A percentile compares a stretch with the other conserved stretches of the same genome.
Conservation (phyloP, 2,797 vertebrate genomes). For the Acipenser ruthenus region DNA sequence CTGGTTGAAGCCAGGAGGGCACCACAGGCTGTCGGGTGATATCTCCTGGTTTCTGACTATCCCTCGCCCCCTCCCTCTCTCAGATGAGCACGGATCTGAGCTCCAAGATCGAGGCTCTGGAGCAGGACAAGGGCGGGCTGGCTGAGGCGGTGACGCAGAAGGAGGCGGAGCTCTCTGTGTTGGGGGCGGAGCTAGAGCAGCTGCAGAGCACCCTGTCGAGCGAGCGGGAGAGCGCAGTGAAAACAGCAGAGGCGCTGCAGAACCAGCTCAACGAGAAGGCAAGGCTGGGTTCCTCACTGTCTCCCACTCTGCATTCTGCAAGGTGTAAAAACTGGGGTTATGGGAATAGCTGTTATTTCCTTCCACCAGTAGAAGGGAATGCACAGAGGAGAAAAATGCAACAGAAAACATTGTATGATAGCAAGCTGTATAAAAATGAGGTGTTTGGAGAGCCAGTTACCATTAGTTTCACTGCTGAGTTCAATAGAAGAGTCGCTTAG, state of each 20-base stretch:
- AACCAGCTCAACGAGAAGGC: constrained; percentile 72
- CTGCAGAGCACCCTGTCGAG: constrained; percentile 48
- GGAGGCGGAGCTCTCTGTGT: constrained; percentile 45
- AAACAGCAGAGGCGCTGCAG: constrained; percentile 48
- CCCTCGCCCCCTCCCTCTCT: not conserved
- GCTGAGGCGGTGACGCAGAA: constrained; percentile 42
- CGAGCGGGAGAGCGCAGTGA: constrained; percentile 52
- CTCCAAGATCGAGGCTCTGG: constrained; percentile 47
- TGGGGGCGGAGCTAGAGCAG: constrained; percentile 57
- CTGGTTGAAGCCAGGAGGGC: no score
- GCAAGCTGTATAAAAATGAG: no score
- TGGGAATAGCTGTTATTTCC: not conserved
- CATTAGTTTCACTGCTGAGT: no score
- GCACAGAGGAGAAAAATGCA: no score
- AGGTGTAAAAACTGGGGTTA: not conserved
- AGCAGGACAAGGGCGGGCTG: constrained; percentile 62
- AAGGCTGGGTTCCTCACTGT: fast-evolving
- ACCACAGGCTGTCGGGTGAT: no score
- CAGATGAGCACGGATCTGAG: constrained; percentile 59
- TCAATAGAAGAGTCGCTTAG: no score
- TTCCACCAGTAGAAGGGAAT: not conserved
- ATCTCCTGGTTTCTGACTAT: fast-evolving
- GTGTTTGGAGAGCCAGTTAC: no score
- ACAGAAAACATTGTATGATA: no score
- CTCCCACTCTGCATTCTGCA: no score